A percentile compares a stretch with the other conserved stretches of the same genome.
These are phyloP conservation scores for Erpornis zantholeuca DNA, from an alignment of 2,113 vertebrate species.

Conservation along the genomic window DNA sequence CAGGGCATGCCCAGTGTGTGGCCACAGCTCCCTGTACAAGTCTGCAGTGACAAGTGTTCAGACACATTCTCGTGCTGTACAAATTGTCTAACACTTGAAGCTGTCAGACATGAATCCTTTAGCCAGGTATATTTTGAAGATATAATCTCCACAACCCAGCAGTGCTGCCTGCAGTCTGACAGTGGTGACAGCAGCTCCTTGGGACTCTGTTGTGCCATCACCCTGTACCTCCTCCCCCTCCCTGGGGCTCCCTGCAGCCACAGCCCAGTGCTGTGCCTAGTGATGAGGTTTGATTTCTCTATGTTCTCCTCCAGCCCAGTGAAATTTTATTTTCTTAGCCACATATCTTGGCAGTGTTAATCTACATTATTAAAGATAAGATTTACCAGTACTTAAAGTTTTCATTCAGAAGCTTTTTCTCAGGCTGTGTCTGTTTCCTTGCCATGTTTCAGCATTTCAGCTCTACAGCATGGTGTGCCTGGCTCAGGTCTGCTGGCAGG, in stretches of 20 bases:
- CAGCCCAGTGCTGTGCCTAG: fast-evolving
- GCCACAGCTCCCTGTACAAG: background rate
- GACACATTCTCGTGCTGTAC: background rate
- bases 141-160: background rate
- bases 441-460: background rate
- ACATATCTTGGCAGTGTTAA: background rate
- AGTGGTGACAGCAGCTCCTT: background rate
- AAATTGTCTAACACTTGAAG: constrained; percentile 19
- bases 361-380: background rate
- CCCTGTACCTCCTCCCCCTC: fast-evolving
- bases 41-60: background rate
- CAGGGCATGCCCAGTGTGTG: background rate
- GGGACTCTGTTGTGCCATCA: fast-evolving
- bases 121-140: constrained; percentile 5
- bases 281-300: background rate
- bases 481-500: background rate
- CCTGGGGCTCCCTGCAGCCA: background rate
- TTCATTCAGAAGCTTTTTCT: background rate
- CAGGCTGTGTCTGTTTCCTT: background rate
- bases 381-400: background rate
- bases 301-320: background rate
- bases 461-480: background rate
- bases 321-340: background rate
- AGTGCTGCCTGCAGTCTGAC: background rate
- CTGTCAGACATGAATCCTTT: constrained; percentile 15